Evolutionary conservation across 2,888 invertebrate genomes (phyloP).

Genomic region (Drosophila paranaensis): DNA sequence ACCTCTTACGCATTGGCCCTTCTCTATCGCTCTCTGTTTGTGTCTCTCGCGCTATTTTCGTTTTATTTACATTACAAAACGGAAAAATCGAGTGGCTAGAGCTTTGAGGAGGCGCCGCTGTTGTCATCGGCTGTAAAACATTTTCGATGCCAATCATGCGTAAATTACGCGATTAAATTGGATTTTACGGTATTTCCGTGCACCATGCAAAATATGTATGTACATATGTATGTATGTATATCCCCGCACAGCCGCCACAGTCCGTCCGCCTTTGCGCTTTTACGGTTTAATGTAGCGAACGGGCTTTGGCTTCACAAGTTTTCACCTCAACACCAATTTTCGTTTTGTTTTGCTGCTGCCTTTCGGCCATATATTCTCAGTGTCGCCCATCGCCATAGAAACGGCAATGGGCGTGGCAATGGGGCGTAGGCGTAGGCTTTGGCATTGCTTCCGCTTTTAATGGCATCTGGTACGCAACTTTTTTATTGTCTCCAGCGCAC

Average conservation of each 20-base stretch:
- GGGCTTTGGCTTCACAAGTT: conserved; percentile 52
- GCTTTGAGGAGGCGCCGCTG: conserved; percentile 16
- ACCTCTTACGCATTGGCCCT: background rate
- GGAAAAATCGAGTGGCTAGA: conserved; percentile 14
- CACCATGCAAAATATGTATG: conserved; percentile 56
- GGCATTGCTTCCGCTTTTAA: conserved; percentile 66
- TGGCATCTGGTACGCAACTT: conserved; percentile 65
- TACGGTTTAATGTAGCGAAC: conserved; percentile 37
- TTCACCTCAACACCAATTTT: conserved; percentile 44
- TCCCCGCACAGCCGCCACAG: background rate
- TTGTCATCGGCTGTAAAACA: conserved; percentile 53
- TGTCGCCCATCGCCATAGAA: conserved; percentile 21
- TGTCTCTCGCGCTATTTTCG: conserved; percentile 53
- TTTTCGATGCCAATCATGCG: conserved; percentile 77
- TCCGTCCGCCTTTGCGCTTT: conserved; percentile 7
- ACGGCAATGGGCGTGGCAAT: conserved; percentile 44
- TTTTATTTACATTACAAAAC: conserved; percentile 70
- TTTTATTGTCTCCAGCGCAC: conserved; percentile 49
- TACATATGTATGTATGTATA: conserved; percentile 4
- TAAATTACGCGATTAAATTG: conserved; percentile 80
- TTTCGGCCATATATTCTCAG: conserved; percentile 5
- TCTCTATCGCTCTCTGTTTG: no score
- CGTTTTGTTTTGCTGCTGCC: conserved; percentile 25
- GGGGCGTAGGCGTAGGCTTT: conserved; percentile 54
- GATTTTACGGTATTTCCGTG: conserved; percentile 62